Base-by-base conservation (phyloP, 2,797 vertebrate species). In the Diglossa cyanea region DNA sequence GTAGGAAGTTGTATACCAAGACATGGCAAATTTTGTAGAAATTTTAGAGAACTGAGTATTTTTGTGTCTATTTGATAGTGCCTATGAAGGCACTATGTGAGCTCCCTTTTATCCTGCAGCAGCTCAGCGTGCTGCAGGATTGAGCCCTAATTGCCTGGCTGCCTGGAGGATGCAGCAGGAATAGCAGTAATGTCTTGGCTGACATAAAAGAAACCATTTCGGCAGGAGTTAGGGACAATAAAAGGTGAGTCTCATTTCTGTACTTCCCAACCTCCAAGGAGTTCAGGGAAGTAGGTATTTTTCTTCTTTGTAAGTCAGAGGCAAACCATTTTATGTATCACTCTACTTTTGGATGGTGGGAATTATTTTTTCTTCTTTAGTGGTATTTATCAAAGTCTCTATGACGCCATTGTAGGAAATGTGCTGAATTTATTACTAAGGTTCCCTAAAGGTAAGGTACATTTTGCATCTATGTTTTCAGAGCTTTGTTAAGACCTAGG, bases 121-220 rank as follows among this genome's bases (percentile, higher is more conserved):
- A 68, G 74, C 58, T 94, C 61, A 90, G 90, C 65, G 47, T 28
- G 60, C 62, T 85, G 77, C 88, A 94, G 93, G 71, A 85, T 78
- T 72, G 79, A 94, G 61, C 80, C 86, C 76, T 91, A 63, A 93
- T 92, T 90, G 61, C 80, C 35, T 45, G 8, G 42, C 80, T 90
- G 58, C 86, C 70, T 83, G 85, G 58, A 95, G 67, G 37, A 51
- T 88, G 92, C 85, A 93, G 80, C 65, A 77, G 75, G 72, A 90
- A 76, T 39, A 91, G 86, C 85, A 92, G 85, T 50, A 33, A 91
- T 90, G 76, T 65, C 75, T 92, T 90, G 83, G 72, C 80, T 95
- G 90, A 81, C 85, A 92, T 48, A 61, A 89, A 85, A 92, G 76
- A 77, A 91, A 76, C 45, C 35, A 51, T 90, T 93, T 86, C 8